Conservation (phyloP, 2,888 invertebrate species). For the Lomographa bimaculata region DNA sequence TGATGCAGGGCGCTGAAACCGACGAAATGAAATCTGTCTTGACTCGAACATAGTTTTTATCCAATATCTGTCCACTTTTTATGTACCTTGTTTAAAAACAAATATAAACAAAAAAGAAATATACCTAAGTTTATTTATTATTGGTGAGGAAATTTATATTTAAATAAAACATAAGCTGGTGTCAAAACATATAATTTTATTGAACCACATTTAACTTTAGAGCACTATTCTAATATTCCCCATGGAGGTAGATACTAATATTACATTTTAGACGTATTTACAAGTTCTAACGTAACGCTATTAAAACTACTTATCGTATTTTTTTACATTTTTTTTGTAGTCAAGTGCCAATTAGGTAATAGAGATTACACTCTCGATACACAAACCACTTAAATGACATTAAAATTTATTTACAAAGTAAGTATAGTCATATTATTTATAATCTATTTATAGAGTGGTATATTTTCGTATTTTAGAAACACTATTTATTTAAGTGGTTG, state of each 20-base stretch:
- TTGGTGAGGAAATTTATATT: background rate
- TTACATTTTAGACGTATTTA: slow-evolving; percentile 28
- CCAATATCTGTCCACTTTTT: slow-evolving; percentile 7
- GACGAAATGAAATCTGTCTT: background rate
- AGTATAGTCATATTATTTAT: too few relatives aligned
- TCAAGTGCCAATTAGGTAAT: slow-evolving; percentile 17
- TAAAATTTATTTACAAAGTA: slow-evolving; percentile 1
- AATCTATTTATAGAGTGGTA: background rate
- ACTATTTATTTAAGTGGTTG: slow-evolving; percentile 16
- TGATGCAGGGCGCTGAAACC: slow-evolving; percentile 86
- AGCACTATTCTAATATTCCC: slow-evolving; percentile 30
- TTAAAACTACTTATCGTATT: slow-evolving; percentile 4
- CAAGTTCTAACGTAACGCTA: slow-evolving; percentile 17
- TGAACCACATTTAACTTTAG: slow-evolving; percentile 37
- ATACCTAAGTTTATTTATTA: too few relatives aligned
- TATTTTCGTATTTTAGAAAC: slow-evolving; percentile 12
- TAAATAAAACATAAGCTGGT: slow-evolving; percentile 29
- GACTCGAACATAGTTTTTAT: slow-evolving; percentile 8
- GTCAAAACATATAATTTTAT: slow-evolving; percentile 40
- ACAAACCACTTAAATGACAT: slow-evolving; percentile 4
- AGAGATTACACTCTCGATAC: slow-evolving; percentile 7
- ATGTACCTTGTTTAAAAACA: slow-evolving; percentile 15
- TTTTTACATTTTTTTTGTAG: slow-evolving; percentile 21
- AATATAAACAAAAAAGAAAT: too few relatives aligned
- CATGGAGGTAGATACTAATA: slow-evolving; percentile 31